These are phyloP conservation scores for Micoletzkya japonica DNA, from an alignment of 2,888 invertebrate species.

Conservation along the genomic window DNA sequence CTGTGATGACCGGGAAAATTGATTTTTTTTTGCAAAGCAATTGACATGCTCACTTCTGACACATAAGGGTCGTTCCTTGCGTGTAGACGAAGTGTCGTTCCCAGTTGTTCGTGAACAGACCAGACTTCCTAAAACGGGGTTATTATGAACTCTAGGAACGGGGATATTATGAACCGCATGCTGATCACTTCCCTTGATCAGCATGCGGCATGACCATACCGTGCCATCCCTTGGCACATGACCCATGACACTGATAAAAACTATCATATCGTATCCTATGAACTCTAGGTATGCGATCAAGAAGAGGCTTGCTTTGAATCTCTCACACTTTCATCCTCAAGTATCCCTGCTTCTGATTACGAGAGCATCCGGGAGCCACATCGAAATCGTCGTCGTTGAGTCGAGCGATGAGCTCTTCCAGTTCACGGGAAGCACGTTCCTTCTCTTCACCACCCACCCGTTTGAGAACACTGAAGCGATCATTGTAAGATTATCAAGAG, in stretches of 20 bases:
- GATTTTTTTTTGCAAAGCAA: no score
- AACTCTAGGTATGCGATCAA: background rate
- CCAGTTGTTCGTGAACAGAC: conserved; percentile 27
- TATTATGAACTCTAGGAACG: background rate
- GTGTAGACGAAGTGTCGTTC: conserved; percentile 22
- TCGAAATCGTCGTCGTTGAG: conserved; percentile 25
- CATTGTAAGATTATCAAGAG: background rate
- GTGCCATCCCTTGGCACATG: no score
- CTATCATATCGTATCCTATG: background rate
- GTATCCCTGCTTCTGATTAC: conserved; percentile 23
- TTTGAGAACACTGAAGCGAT: background rate
- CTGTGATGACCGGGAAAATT: no score
- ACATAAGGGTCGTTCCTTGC: conserved; percentile 20
- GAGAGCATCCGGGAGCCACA: conserved; percentile 14
- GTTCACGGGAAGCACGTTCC: background rate
- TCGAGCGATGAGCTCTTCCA: conserved; percentile 7
- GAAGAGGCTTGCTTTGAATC: background rate
- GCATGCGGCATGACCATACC: no score
- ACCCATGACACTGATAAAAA: no score
- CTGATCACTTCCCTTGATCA: no score
- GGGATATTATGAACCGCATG: no score
- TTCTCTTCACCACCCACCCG: conserved; percentile 4
- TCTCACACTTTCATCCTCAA: conserved; percentile 24
- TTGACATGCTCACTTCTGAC: conserved; percentile 6
- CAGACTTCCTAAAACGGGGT: conserved; percentile 13